Evolutionary conservation across 2,797 vertebrate genomes (phyloP), one percentile per base, ranked within the genome.

Genomic region (Prunella strophiata): DNA sequence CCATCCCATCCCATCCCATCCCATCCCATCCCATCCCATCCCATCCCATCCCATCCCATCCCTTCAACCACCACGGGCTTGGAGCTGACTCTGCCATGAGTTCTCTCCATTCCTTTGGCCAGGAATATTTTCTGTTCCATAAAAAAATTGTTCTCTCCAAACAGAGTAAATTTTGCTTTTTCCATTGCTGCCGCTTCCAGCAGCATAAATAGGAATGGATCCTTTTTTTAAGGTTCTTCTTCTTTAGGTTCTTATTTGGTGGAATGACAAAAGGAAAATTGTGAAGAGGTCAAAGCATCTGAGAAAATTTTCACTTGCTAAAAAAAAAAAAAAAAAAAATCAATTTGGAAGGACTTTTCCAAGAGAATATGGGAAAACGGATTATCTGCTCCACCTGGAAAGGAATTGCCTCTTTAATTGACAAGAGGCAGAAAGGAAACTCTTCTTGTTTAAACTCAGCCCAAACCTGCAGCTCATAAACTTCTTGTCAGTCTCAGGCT

Each of bases 401-500:
- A 83, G 62, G 45, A 89, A n/a, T 76, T 51, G 43, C 55, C 17
- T 42, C 61, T 92, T 59, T 54, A 54, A 48, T 9, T 48, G 74
- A 66, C 61, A 51, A 76, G 36, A 36, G 40, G 34, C 78, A 91
- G 82, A 79, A 36, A 42, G 67, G 52, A 92, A 94, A 85, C 7
- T 1, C 32, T 77, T 81, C 36, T 76, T 55, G 43, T 52, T 89
- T 61, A 80, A 76, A 82, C 40, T 66, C 43, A 76, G 78, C 54
- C 67, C 63, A 93, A 51, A 76, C 51, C 36, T 79, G 89, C 58
- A 92, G 62, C 34, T 85, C 58, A 27, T 38, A 78, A 72, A 57
- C 38, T 51, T 78, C 47, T 32, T 42, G 43, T 68, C 48, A 43
- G 4, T 70, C 55, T 63, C 59, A 40, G 54, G 29, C 36, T 65